Evolutionary conservation across 2,113 vertebrate genomes (phyloP), one percentile per base, ranked within the genome.

Genomic region (Gasterosteus aculeatus): DNA sequence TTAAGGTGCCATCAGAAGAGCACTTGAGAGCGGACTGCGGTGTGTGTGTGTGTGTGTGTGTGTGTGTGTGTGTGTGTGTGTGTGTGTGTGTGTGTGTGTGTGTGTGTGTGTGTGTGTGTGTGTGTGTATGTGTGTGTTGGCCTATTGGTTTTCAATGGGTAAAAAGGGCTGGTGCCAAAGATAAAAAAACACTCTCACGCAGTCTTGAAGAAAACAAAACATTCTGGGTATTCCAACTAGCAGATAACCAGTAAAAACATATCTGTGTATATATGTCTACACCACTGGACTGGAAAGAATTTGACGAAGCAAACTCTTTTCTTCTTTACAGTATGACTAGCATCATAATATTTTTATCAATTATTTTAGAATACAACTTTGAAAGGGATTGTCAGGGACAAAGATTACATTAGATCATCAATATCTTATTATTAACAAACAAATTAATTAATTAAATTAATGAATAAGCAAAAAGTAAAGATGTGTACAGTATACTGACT

Each of bases 101-200:
- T 29, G 51, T 69, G 53, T 42, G 39, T 44, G 41, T 42, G 6
- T 18, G 15, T 69, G 11, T 42, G 39, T 44, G 41, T 42, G 6
- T 18, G 15, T 69, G 11, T 19, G 53, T 54, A 15, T 31, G 67
- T 69, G 54, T 44, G 14, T 46, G 42, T 29, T 1, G 7, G 16
- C 57, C 2, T 18, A 31, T 47, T 12, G 22, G 57, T 60, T 70
- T 57, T 78, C 65, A 44, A 22, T 3, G 26, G 12, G 69, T 1
- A n/a, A 78, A 41, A 26, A 58, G 41, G 33, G 39, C 76, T 78
- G 53, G 61, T 78, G 68, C 68, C 59, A 58, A 14, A 41, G 68
- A 64, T 71, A 71, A 51, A 95, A 94, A 68, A 95, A 89, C 16
- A 8, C 71, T 53, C 71, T 80, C 54, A 72, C 72, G n/a, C 41